Base-by-base conservation (phyloP, 2,888 invertebrate genomes). In the Paralinhomoeus sp. region DNA sequence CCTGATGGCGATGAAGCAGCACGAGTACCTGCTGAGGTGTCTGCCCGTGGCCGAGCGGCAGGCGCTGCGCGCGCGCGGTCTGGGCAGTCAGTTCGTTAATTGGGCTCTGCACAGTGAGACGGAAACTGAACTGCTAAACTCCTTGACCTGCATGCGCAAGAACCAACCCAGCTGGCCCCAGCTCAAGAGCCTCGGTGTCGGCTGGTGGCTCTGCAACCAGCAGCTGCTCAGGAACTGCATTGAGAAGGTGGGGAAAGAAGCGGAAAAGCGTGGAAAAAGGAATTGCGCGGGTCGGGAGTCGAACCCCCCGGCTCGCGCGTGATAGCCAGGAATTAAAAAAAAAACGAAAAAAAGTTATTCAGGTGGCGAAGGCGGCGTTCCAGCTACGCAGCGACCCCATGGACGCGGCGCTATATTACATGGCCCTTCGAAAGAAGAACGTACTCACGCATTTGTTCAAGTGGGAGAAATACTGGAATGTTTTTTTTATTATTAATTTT, bases 81-180 rank as follows among this genome's bases (percentile, higher is more conserved):
- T 51, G 44, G 55, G 53, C n/a, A 61, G 65, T 7, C 62, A 85
- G 54, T 84, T 89, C 65, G 72, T 93, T 21, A 89, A 89, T 2
- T 99, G 97, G 97, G 97, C 93, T 0, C 93, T 84, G 67, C 97
- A 99, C 65, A 93, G 93, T 0, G 93, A 97, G 66, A 81, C 85
- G 21, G 85, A 89, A 62, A 89, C 89, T 56, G 93, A 97, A 62
- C 69, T 97, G 44, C 67, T 97, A 17, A 77, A 78, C 46, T 68
- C 87, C 51, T 52, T 70, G 24, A 91, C 93, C 1, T 64, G 64
- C 43, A 59, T 67, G 55, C 65, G 67, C 45, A 64, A 63, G 49
- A 64, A 63, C 17, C 64, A 65, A 45, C 66, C 69, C 0, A 80
- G 77, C 40, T 99, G 97, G 97, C 70, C 74, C 1, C 80, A 82